A percentile compares a stretch with the other conserved stretches of the same genome.
These are phyloP conservation scores for Rhynchophorus ferrugineus DNA, from an alignment of 1,140 invertebrate species.

Conservation along the genomic window DNA sequence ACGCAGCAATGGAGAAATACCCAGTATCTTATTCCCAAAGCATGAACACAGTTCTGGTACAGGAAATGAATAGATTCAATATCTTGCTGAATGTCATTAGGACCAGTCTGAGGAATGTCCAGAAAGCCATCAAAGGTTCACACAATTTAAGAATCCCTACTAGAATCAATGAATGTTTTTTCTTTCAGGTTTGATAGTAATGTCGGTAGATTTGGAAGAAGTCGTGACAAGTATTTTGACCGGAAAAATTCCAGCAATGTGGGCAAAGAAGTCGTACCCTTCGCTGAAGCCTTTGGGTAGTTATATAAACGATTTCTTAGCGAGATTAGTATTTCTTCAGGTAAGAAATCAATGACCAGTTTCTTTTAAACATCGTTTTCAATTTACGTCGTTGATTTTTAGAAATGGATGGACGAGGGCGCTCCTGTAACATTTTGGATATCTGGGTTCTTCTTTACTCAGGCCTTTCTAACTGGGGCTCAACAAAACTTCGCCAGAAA, in stretches of 20 bases:
- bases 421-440: constrained; percentile 83
- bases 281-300: constrained; percentile 86
- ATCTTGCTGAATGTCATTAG: constrained; percentile 67
- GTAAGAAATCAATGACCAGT: constrained; percentile 39
- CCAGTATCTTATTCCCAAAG: constrained; percentile 76
- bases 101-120: constrained; percentile 68
- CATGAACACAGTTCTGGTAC: constrained; percentile 88
- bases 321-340: constrained; percentile 71
- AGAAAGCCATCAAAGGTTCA: constrained; percentile 81
- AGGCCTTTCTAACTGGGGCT: constrained; percentile 89
- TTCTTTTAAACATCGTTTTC: constrained; percentile 4
- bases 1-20: constrained; percentile 61
- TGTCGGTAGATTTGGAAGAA: constrained; percentile 83
- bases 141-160: constrained; percentile 71
- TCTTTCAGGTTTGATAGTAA: constrained; percentile 62
- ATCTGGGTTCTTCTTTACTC: constrained; percentile 92
- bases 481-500: constrained; percentile 91
- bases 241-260: constrained; percentile 74
- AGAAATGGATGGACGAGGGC: constrained; percentile 79
- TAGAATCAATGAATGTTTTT: constrained; percentile 79
- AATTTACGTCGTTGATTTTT: constrained; percentile 14
- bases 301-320: constrained; percentile 82
- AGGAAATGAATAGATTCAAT: constrained; percentile 90
- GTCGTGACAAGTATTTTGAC: constrained; percentile 75
- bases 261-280: constrained; percentile 83